A percentile compares a stretch with the other conserved stretches of the same genome.
phyloP scores from a whole-genome alignment of 2,797 vertebrate genomes.

The Squalus acanthias region DNA sequence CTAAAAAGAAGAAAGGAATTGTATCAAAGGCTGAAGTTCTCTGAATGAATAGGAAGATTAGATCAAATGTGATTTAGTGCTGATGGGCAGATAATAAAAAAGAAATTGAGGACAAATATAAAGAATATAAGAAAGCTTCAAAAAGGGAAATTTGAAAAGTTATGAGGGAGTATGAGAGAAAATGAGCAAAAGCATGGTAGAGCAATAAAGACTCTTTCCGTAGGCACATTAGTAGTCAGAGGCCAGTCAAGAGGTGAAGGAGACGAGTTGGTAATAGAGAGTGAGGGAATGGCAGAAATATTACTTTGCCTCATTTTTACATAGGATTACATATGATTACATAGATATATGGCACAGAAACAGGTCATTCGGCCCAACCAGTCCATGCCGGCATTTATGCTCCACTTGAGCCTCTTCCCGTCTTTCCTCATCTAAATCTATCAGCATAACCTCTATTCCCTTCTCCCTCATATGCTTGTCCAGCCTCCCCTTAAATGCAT shows the following conservation, averaged over 20 bases:
- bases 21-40: background rate
- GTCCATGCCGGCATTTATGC: no score
- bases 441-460: no score
- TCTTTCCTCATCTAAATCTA: no score
- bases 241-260: background rate
- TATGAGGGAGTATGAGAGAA: background rate
- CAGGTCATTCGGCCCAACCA: no score
- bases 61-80: background rate
- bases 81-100: background rate
- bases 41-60: background rate
- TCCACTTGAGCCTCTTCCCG: no score
- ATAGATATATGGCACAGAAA: no score
- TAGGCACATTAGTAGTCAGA: background rate
- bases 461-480: no score
- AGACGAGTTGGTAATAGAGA: background rate
- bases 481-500: no score
- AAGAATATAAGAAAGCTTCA: no score
- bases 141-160: no score
- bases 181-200: background rate
- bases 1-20: no score
- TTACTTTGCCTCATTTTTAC: background rate
- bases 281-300: background rate
- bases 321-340: no score
- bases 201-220: background rate
- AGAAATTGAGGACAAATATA: background rate